A percentile compares a stretch with the other conserved stretches of the same genome.
Evolutionary conservation across 2,113 vertebrate genomes (phyloP).

Genomic region (Camelus bactrianus): DNA sequence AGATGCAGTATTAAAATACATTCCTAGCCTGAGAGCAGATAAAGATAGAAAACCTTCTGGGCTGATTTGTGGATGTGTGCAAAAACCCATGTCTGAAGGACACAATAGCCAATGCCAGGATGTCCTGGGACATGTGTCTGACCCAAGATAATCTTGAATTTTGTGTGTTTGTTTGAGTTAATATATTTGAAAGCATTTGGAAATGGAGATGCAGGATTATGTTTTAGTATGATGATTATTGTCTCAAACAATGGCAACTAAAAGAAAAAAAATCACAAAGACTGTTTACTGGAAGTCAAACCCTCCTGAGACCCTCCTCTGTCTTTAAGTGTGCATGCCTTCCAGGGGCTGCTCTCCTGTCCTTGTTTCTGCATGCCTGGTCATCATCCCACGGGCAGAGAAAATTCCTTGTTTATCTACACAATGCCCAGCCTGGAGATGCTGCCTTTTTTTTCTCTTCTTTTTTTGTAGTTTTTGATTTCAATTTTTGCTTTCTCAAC

Average conservation of each 20-base stretch:
- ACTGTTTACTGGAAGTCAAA: background rate
- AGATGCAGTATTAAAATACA: constrained; percentile 7
- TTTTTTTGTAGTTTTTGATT: constrained; percentile 30
- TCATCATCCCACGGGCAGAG: background rate
- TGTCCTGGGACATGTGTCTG: background rate
- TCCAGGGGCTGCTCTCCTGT: background rate
- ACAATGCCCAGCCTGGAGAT: background rate
- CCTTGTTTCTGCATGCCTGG: background rate
- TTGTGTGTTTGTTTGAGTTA: constrained; percentile 21
- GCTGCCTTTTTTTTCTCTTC: background rate
- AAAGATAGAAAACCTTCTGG: background rate
- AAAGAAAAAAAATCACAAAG: constrained; percentile 48
- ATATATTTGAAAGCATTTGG: constrained; percentile 50
- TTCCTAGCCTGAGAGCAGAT: background rate
- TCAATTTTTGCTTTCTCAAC: constrained; percentile 46
- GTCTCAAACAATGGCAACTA: constrained; percentile 51
- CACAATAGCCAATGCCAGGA: background rate
- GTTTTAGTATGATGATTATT: constrained; percentile 31
- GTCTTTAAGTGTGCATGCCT: background rate
- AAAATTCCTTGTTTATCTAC: constrained; percentile 60
- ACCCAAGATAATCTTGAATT: constrained; percentile 38
- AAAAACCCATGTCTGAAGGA: background rate
- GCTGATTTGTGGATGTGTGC: background rate
- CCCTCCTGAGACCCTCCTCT: background rate
- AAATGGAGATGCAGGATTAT: constrained; percentile 21